Percentiles rank a stretch among this genome's conserved stretches.
phyloP scores from a whole-genome alignment of 2,888 invertebrate species.

The Eumerus sabulonum region DNA sequence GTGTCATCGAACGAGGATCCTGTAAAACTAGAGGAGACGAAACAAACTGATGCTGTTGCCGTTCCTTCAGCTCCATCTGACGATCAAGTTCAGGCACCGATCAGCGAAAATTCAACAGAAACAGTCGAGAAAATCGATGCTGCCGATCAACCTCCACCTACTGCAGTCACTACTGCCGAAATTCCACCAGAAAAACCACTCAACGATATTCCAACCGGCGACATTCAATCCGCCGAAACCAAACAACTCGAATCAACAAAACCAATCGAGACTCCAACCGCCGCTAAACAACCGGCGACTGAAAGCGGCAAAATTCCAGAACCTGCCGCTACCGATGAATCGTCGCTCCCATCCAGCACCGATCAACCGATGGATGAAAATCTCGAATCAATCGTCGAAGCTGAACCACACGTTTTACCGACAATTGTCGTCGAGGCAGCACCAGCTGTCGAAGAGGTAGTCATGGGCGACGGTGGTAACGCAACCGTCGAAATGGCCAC shows the following conservation, averaged over 20 bases:
- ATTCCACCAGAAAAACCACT: slow-evolving; percentile 5
- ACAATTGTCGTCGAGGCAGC: slow-evolving; percentile 37
- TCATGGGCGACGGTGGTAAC: slow-evolving; percentile 72
- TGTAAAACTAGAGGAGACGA: slow-evolving; percentile 25
- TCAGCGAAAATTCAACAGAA: slow-evolving; percentile 13
- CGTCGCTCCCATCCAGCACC: slow-evolving; percentile 18
- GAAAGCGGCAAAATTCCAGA: slow-evolving; percentile 17
- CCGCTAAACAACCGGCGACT: slow-evolving; percentile 21
- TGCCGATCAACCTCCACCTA: slow-evolving; percentile 22
- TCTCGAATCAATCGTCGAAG: slow-evolving; percentile 51
- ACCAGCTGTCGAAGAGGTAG: slow-evolving; percentile 74
- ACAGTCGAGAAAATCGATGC: slow-evolving; percentile 18
- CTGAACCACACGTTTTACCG: slow-evolving; percentile 41
- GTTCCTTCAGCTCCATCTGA: slow-evolving; percentile 53
- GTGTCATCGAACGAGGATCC: slow-evolving; percentile 37
- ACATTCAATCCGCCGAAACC: slow-evolving; percentile 20
- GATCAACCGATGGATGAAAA: slow-evolving; percentile 74
- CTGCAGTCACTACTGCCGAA: slow-evolving; percentile 28
- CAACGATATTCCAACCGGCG: slow-evolving; percentile 11
- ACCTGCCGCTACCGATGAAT: slow-evolving; percentile 16
- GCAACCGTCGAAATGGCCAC: slow-evolving; percentile 76
- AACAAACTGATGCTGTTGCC: slow-evolving; percentile 39
- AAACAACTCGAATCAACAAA: slow-evolving; percentile 36
- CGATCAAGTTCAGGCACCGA: slow-evolving; percentile 28
- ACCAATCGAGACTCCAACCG: slow-evolving; percentile 35